phyloP scores from a whole-genome alignment of 2,113 vertebrate genomes.

The Pseudorectes ferrugineus region DNA sequence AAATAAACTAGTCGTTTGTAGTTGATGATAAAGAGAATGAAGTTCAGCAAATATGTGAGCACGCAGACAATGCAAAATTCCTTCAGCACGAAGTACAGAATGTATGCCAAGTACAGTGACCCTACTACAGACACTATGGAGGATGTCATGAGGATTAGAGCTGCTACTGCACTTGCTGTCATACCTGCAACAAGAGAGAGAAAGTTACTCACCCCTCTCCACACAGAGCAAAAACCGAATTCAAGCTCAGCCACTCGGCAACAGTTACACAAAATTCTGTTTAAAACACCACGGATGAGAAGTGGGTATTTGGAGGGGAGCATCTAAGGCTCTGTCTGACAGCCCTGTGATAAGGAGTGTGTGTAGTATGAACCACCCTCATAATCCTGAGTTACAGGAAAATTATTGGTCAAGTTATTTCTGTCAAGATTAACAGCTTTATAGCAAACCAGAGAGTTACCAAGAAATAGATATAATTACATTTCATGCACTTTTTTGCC shows the following conservation, averaged over 20 bases:
- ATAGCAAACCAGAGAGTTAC: background rate
- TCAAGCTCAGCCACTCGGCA: background rate
- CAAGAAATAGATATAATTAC: background rate
- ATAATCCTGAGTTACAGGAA: background rate
- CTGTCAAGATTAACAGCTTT: background rate
- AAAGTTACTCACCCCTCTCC: constrained; percentile 11
- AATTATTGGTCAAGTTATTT: background rate
- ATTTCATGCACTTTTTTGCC: background rate
- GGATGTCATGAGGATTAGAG: constrained; percentile 95
- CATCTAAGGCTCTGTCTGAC: background rate
- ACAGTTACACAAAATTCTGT: background rate
- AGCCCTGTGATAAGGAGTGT: background rate
- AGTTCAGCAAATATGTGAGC: constrained; percentile 95
- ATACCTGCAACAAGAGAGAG: constrained; percentile 81
- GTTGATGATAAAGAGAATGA: constrained; percentile 97
- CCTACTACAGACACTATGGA: constrained; percentile 95
- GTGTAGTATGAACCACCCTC: background rate
- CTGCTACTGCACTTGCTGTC: constrained; percentile 95
- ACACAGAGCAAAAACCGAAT: background rate
- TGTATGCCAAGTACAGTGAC: constrained; percentile 96
- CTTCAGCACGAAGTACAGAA: constrained; percentile 99
- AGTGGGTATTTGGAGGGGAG: background rate
- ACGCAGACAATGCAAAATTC: constrained; percentile 96
- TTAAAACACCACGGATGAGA: background rate
- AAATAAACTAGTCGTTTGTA: constrained; percentile 99